Base-by-base conservation (phyloP, 2,797 vertebrate genomes). In the Anguilla pacifica region DNA sequence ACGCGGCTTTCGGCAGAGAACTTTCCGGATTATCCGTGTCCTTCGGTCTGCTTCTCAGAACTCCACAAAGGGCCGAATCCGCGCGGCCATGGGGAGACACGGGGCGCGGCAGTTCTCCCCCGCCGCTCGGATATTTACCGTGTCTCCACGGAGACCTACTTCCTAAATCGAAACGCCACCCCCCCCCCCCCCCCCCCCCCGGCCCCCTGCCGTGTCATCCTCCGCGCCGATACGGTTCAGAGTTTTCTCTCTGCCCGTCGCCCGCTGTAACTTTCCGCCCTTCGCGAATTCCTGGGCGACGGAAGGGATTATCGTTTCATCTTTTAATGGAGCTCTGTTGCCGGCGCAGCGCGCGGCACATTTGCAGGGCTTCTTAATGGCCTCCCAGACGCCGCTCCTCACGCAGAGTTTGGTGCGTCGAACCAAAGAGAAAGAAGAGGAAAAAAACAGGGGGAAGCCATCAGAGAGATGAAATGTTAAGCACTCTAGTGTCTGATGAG, bases 331-430 rank as follows among this genome's bases (percentile, higher is more conserved):
- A 22, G 51, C 81, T 53, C 49, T 83, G 81, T 83, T 83, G 81
- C 81, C 81, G n/a, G 81, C 19, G 2, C 51, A 6, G 81, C 81
- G 51, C 53, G 6, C 10, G 17, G 82, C 82, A 31, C 82, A 53
- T 57, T 83, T 57, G 57, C 53, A 83, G 55, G 81, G 82, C 82
- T 83, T 57, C 82, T 31, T 83, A 83, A 83, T 57, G 46, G 82
- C 82, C 53, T 83, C 82, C 82, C 82, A 83, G 82, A 51, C 55
- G 82, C 49, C 82, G 17, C 28, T 51, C 13, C 6, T 49, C 13
- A 10, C 31, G 43, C n/a, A n/a, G 82, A 83, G 28, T 83, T 83
- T 9, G 82, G 53, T 55, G n/a, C 22, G 25, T 28, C 28, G 82
- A 55, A 55, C 22, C 22, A 55, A 57, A 55, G 57, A 53, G 3